Evolutionary conservation across 2,888 invertebrate species (phyloP).

Genomic region (Megastigmus dorsalis): DNA sequence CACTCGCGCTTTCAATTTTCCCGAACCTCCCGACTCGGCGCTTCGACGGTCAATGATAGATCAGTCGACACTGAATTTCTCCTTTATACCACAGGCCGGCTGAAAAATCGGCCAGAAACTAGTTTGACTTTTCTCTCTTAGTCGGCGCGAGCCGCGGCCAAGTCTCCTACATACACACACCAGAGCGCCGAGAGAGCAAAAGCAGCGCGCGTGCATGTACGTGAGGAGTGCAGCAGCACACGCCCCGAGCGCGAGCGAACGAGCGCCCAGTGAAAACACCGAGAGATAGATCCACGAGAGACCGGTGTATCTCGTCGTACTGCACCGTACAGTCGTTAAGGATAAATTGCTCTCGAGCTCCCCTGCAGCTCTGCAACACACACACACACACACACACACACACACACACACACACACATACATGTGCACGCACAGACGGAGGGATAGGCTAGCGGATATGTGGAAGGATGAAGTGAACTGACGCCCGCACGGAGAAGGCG

Average conservation of each 20-base stretch:
- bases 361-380: too few relatives aligned
- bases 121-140: slow-evolving; percentile 71
- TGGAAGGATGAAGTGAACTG: too few relatives aligned
- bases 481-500: too few relatives aligned
- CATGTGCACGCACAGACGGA: too few relatives aligned
- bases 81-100: slow-evolving; percentile 70
- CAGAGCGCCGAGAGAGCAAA: slow-evolving; percentile 24
- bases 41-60: slow-evolving; percentile 68
- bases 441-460: too few relatives aligned
- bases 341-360: slow-evolving; percentile 52
- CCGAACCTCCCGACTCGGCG: slow-evolving; percentile 60
- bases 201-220: too few relatives aligned
- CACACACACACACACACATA: neutral
- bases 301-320: slow-evolving; percentile 55
- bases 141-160: slow-evolving; percentile 24
- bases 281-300: slow-evolving; percentile 45
- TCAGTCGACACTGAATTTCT: slow-evolving; percentile 70
- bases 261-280: slow-evolving; percentile 62
- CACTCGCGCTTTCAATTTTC: slow-evolving; percentile 38
- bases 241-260: too few relatives aligned
- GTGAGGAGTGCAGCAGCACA: too few relatives aligned
- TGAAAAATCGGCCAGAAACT: slow-evolving; percentile 70
- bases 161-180: neutral
- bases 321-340: slow-evolving; percentile 55
- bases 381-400: too few relatives aligned